Conservation (phyloP, 37 sponge, comb jelly and placozoan species). For the Beroe forskalii region DNA sequence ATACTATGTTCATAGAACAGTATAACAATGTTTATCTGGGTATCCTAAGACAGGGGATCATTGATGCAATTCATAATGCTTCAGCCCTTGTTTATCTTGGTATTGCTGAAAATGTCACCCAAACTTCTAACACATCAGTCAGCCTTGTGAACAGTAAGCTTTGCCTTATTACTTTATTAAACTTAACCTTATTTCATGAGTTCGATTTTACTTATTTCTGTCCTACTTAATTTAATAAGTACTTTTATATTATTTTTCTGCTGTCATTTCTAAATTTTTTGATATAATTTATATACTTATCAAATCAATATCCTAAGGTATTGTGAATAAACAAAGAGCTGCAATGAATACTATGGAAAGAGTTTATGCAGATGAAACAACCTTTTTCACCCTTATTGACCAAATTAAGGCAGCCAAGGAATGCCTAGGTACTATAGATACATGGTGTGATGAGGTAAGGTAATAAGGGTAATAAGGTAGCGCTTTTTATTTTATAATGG, state of each 20-base stretch:
- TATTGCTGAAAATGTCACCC: slow-evolving; percentile 9
- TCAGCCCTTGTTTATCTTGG: neutral
- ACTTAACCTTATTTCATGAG: too few species aligned
- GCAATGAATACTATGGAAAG: neutral
- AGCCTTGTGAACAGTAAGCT: slow-evolving; percentile 49
- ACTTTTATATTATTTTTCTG: too few species aligned
- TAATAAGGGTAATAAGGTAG: too few species aligned
- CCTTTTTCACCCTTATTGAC: neutral
- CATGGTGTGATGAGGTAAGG: slow-evolving; percentile 20
- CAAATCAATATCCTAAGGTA: neutral
- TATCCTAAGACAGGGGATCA: neutral
- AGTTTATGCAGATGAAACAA: neutral
- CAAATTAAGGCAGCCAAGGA: neutral
- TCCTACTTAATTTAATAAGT: too few species aligned
- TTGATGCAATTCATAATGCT: neutral
- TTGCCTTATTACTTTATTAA: too few species aligned
- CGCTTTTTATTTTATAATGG: too few species aligned
- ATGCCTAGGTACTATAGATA: neutral
- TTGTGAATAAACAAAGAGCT: neutral
- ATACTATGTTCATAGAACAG: neutral
- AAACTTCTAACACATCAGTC: slow-evolving; percentile 7
- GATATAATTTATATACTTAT: neutral
- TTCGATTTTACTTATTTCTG: too few species aligned
- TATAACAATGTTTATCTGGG: neutral
- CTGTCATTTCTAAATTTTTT: too few species aligned